These are phyloP conservation scores for Rhodophaea formosa DNA, from an alignment of 2,888 invertebrate genomes.

Conservation along the genomic window DNA sequence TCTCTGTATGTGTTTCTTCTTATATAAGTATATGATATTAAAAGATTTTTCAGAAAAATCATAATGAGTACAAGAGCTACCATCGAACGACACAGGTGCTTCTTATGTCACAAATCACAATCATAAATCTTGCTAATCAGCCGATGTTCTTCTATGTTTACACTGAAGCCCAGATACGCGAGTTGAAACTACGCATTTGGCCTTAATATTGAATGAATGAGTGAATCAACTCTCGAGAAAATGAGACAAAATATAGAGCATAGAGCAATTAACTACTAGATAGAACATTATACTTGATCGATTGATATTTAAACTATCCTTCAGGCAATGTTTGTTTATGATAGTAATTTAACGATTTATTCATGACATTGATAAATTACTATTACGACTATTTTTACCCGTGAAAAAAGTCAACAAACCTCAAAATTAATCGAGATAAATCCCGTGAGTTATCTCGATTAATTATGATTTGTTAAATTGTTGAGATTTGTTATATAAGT, in stretches of 20 bases:
- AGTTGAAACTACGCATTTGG: slow-evolving; percentile 33
- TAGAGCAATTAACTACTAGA: background rate
- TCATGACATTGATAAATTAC: background rate
- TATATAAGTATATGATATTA: too few relatives aligned
- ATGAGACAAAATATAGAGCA: background rate
- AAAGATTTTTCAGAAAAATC: too few relatives aligned
- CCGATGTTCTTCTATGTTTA: background rate
- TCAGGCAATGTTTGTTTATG: too few relatives aligned
- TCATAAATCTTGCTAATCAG: background rate
- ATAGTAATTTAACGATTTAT: background rate
- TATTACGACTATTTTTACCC: background rate
- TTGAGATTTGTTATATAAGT: too few relatives aligned
- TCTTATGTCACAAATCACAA: background rate
- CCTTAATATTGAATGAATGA: slow-evolving; percentile 19
- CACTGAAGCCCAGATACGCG: background rate
- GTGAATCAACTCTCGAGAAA: slow-evolving; percentile 16
- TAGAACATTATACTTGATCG: background rate
- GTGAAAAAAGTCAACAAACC: too few relatives aligned
- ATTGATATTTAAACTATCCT: background rate
- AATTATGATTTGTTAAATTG: too few relatives aligned
- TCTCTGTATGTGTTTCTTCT: too few relatives aligned
- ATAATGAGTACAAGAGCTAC: too few relatives aligned
- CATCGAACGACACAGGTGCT: background rate
- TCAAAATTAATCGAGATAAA: too few relatives aligned
- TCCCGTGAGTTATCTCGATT: too few relatives aligned